Base-by-base conservation (phyloP, 2,797 vertebrate species). In the Cyclopterus lumpus region DNA sequence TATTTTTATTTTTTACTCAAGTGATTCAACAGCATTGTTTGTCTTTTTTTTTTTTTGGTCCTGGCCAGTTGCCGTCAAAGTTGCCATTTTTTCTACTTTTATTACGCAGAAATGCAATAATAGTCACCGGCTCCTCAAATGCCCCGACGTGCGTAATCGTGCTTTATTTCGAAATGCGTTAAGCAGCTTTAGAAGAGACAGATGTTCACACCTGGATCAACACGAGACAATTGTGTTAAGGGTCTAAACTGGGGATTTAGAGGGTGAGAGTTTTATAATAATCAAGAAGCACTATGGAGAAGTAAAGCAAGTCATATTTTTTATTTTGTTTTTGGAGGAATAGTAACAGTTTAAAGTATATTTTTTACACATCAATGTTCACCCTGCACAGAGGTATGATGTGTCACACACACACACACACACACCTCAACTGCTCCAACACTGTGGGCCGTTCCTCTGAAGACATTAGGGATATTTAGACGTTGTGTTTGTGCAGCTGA, bases 401-500 rank as follows among this genome's bases (percentile, higher is more conserved):
- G 24, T n/a, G 51, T 34, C 28, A 30, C 28, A 30, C 28, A 30
- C 28, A 30, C 28, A 30, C 28, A 32, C 30, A 32, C 30, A 28
- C 77, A 36, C 51, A 11, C 51, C 66, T 46, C 3, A 16, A 40
- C 74, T 61, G 57, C 46, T 38, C 6, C 3, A 54, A 28, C 51
- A 42, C 16, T 14, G 32, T 34, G 0, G n/a, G 20, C 15, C 26
- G 11, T 22, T 64, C 22, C 34, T 28, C 64, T 63, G 58, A 18
- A 44, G 59, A 61, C 30, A 20, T 57, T 40, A 49, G 62, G 10
- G 14, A 30, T 62, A 48, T 70, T 54, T 55, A 61, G 34, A 67
- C 67, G 30, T 74, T 34, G 28, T 42, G 40, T 75, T 77, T 73
- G 67, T 30, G 66, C 40, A 74, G 46, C 77, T 60, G 67, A 67